Conservation (phyloP, 2,888 invertebrate species). For the Dyspetes luteomarginatus region DNA sequence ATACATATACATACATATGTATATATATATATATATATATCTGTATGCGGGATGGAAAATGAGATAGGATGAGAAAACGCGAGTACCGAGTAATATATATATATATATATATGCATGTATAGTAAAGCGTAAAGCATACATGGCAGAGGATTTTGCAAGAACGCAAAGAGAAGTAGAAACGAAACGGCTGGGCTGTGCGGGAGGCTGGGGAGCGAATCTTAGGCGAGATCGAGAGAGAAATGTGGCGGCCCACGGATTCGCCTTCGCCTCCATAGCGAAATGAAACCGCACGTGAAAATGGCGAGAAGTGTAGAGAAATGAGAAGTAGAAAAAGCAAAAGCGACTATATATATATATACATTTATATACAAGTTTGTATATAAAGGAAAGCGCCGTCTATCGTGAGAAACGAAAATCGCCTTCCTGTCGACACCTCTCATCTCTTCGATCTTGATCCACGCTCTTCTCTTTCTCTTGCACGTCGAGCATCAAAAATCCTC, state of each 20-base stretch:
- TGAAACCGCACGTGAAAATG: slow-evolving; percentile 81
- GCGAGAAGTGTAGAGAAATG: slow-evolving; percentile 50
- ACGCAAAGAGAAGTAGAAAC: slow-evolving; percentile 17
- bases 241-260: slow-evolving; percentile 53
- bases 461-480: slow-evolving; percentile 12
- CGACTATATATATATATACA: slow-evolving; percentile 69
- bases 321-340: slow-evolving; percentile 52
- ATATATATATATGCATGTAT: not conserved
- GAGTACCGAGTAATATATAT: slow-evolving; percentile 19
- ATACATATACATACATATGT: not conserved
- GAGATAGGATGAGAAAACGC: slow-evolving; percentile 44
- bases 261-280: slow-evolving; percentile 71
- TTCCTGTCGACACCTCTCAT: slow-evolving; percentile 75
- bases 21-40: not conserved
- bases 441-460: slow-evolving; percentile 60
- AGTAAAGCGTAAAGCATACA: not conserved
- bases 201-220: slow-evolving; percentile 29
- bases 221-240: slow-evolving; percentile 61
- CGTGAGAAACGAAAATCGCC: slow-evolving; percentile 75
- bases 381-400: not conserved
- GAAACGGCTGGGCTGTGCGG: slow-evolving; percentile 15
- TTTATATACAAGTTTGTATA: not conserved
- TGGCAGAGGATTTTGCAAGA: slow-evolving; percentile 21
- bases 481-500: slow-evolving; percentile 29
- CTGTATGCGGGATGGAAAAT: not conserved